Evolutionary conservation across 2,113 vertebrate genomes (phyloP), one percentile per base, ranked within the genome.

Genomic region (Spilogale gracilis): DNA sequence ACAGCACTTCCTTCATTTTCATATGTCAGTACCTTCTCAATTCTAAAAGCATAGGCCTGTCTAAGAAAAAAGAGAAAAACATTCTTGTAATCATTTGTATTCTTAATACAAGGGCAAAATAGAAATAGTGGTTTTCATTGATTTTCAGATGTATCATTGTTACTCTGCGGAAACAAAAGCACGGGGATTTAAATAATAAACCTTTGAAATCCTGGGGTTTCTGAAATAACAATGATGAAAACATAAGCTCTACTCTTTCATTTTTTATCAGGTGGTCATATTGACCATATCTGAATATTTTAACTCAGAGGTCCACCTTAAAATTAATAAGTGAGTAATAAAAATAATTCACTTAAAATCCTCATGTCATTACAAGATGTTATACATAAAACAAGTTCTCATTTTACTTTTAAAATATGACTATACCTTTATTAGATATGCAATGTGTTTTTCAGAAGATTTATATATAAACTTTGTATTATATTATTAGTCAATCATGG

Each of bases 401-500:
- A 1, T 98, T 97, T 97, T 97, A 93, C 95, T 95, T 96, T 96
- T 83, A 96, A 98, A 97, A 96, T 97, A 96, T 91, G 88, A 79
- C 95, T 96, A 52, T 69, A 79, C 67, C n/a, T 90, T 96, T 97
- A 94, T 91, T 97, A 88, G 96, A 95, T 48, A 96, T 94, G 54
- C 74, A 96, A 78, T 95, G 89, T 96, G 94, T 96, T 98, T 95
- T 97, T 96, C 58, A 96, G 80, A 96, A 98, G 97, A 97, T 97
- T 98, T 98, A 98, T 96, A 96, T 87, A 91, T 94, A 97, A 97
- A 91, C 65, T 97, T 97, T 95, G 71, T 95, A 83, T 94, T 97
- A 95, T 96, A 92, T 97, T 91, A 96, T 96, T 98, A 98, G 78
- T 93, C 85, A 96, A 92, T 87, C 71, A 50, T 89, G 48, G 88